Percentiles rank a stretch among this genome's conserved stretches.
phyloP scores from a whole-genome alignment of 37 sponge, comb jelly and placozoan species.

The Ianthella basta region DNA sequence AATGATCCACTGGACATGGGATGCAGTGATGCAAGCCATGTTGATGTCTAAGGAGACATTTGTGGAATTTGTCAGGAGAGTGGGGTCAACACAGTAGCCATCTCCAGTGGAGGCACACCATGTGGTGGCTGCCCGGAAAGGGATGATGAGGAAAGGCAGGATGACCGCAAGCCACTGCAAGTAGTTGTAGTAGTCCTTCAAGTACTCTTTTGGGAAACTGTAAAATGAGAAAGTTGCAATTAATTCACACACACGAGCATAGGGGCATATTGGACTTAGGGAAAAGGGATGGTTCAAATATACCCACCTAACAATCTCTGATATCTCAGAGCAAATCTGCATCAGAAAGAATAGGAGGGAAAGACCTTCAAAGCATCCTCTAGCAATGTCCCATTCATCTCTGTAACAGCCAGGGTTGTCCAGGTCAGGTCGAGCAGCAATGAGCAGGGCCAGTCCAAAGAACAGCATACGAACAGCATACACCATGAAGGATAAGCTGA shows the following conservation, averaged over 20 bases:
- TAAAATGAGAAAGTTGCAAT: too few relatives aligned
- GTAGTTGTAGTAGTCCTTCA: constrained; percentile 6
- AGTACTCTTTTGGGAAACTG: background rate
- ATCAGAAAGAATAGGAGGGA: background rate
- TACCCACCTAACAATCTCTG: background rate
- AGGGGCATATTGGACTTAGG: too few relatives aligned
- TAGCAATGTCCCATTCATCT: constrained; percentile 18
- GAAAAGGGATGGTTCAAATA: too few relatives aligned
- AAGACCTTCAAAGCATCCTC: constrained; percentile 1
- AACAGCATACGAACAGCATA: constrained; percentile 16
- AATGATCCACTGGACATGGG: background rate
- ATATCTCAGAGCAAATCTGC: background rate
- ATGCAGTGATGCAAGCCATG: background rate
- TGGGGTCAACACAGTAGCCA: constrained; percentile 4
- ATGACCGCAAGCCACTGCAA: background rate
- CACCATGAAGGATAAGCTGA: constrained; percentile 1
- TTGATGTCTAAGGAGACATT: background rate
- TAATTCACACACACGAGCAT: too few relatives aligned
- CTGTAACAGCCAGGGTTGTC: constrained; percentile 35
- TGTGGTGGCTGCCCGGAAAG: constrained; percentile 14
- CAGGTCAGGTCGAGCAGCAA: constrained; percentile 29
- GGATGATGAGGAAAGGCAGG: background rate
- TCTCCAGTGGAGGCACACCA: constrained; percentile 25
- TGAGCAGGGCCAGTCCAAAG: constrained; percentile 19
- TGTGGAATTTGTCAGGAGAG: too few relatives aligned